Percentiles rank a stretch among this genome's conserved stretches.
Evolutionary conservation across 1,140 invertebrate genomes (phyloP).

Genomic region (Magallana ariakensis): DNA sequence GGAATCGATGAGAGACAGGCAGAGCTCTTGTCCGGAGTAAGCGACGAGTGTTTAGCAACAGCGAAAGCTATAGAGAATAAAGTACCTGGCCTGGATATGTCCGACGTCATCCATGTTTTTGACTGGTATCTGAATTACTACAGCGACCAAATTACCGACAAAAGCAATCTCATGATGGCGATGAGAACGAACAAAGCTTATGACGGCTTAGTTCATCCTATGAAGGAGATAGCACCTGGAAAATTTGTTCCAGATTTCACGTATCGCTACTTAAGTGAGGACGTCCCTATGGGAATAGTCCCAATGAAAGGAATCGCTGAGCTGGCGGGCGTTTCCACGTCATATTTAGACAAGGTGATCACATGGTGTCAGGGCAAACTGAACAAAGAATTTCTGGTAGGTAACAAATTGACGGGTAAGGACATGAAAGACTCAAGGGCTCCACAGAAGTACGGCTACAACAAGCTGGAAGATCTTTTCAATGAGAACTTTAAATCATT

Average conservation of each 20-base stretch:
- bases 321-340: slow-evolving; percentile 64
- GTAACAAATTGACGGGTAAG: slow-evolving; percentile 63
- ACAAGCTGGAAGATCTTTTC: slow-evolving; percentile 59
- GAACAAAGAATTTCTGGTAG: slow-evolving; percentile 69
- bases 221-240: slow-evolving; percentile 54
- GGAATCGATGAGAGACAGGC: slow-evolving; percentile 64
- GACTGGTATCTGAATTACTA: slow-evolving; percentile 67
- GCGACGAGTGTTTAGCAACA: slow-evolving; percentile 62
- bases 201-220: slow-evolving; percentile 68
- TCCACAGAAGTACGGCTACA: slow-evolving; percentile 68
- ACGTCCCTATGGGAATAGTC: slow-evolving; percentile 70
- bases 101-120: slow-evolving; percentile 63
- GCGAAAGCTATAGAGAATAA: slow-evolving; percentile 58
- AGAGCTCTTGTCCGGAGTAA: slow-evolving; percentile 58
- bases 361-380: slow-evolving; percentile 68
- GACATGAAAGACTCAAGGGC: slow-evolving; percentile 63
- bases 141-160: slow-evolving; percentile 61
- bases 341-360: slow-evolving; percentile 66
- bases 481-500: slow-evolving; percentile 18
- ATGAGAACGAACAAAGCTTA: slow-evolving; percentile 69
- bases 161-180: slow-evolving; percentile 54
- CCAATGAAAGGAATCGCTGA: slow-evolving; percentile 70
- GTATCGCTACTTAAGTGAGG: slow-evolving; percentile 66
- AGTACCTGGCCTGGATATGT: slow-evolving; percentile 59
- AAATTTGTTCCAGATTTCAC: slow-evolving; percentile 68